Conservation (phyloP, 2,888 invertebrate genomes). For the Oscheius sp. region DNA sequence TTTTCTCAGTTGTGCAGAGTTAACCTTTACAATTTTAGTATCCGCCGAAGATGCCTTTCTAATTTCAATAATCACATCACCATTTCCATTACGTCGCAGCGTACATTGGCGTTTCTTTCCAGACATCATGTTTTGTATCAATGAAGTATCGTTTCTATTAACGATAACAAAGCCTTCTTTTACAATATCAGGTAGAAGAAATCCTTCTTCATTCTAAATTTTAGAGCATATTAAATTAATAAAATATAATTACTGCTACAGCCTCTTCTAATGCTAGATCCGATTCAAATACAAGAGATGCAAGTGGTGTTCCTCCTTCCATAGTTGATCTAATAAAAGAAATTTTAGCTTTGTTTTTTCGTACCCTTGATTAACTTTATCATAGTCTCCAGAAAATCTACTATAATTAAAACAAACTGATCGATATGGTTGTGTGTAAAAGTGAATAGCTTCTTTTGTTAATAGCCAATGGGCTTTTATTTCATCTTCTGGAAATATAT, state of each 20-base stretch:
- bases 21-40: slow-evolving; percentile 51
- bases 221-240: background rate
- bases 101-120: slow-evolving; percentile 64
- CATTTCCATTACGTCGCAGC: slow-evolving; percentile 52
- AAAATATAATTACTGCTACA: slow-evolving; percentile 36
- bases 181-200: slow-evolving; percentile 26
- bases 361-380: slow-evolving; percentile 34
- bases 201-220: slow-evolving; percentile 18
- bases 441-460: slow-evolving; percentile 55
- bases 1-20: slow-evolving; percentile 57
- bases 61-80: slow-evolving; percentile 56
- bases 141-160: slow-evolving; percentile 56
- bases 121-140: slow-evolving; percentile 63
- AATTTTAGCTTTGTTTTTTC: slow-evolving; percentile 5
- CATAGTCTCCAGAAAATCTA: slow-evolving; percentile 85
- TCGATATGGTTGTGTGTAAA: slow-evolving; percentile 78
- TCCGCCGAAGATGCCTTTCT: slow-evolving; percentile 37
- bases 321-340: slow-evolving; percentile 34
- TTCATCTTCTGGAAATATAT: slow-evolving; percentile 50
- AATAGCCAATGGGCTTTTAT: slow-evolving; percentile 60
- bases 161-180: slow-evolving; percentile 51
- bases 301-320: slow-evolving; percentile 49
- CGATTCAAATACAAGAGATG: slow-evolving; percentile 61
- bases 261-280: slow-evolving; percentile 65
- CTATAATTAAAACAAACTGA: slow-evolving; percentile 90